Evolutionary conservation across 2,797 vertebrate genomes (phyloP), one percentile per base, ranked within the genome.

Genomic region (Danio jaintianensis): DNA sequence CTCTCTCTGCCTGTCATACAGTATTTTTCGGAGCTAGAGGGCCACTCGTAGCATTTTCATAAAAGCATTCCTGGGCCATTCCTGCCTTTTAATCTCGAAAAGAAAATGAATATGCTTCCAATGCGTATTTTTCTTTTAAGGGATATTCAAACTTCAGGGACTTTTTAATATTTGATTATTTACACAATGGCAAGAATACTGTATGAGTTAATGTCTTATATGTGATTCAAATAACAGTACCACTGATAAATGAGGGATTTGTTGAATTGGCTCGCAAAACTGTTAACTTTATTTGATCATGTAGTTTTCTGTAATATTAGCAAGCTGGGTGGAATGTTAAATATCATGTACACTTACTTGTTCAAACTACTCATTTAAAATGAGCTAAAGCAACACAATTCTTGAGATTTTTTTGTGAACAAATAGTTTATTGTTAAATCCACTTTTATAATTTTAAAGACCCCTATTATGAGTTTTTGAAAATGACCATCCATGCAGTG

Each of bases 11-110:
- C 61, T 58, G 66, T 83, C 79, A 81, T 75, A 82, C 1, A 29
- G 29, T 29, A 29, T 29, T 29, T 86, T 84, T 70, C 66, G 52
- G 63, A 42, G 67, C 58, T 67, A 50, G 76, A 61, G 58, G 38
- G 55, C 22, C 69, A 70, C 79, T 82, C 59, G 63, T 59, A 74
- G 68, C 36, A 9, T 36, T 67, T 79, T 15, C 52, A 50, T 16
- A 55, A 45, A 62, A 70, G 36, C 67, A 52, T 73, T 53, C 68
- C 47, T 43, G 4, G 70, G 40, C 45, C 70, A 29, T 72, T 58
- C 40, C 8, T 56, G 4, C 1, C 58, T 11, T 61, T 29, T 50
- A 13, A 43, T 55, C 11, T 4, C 0, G 22, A 42, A 52, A 52
- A 29, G 29, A 1, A 29, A 36, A 36, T 10, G 0, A 15, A 40